Evolutionary conservation across 1,140 invertebrate genomes (phyloP), one percentile per base, ranked within the genome.

Genomic region (Lasioglossum albipes): DNA sequence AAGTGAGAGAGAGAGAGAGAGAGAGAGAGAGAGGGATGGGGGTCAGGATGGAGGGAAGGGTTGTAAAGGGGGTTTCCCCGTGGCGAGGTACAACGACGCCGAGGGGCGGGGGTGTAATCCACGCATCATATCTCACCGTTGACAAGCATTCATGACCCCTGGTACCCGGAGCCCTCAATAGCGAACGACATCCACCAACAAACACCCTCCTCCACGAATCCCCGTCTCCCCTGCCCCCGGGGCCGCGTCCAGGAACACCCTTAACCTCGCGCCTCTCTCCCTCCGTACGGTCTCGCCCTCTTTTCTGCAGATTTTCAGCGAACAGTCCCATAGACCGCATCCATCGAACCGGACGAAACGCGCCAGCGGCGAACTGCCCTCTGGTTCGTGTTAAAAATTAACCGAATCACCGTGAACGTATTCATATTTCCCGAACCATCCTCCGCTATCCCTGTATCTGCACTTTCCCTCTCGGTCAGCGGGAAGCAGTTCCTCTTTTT

Each of bases 91-190:
- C 70, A 72, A 54, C 81, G 61, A 27, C 69, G 79, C 13, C 64
- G 75, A 36, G 61, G 31, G 75, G 70, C 27, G 36, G 64, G 79
- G 75, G 85, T 54, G 87, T 89, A 89, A 90, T 90, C 87, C 88
- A 84, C 82, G 87, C 87, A 89, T 89, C 89, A 90, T 90, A 90
- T 90, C 87, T 90, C 88, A 90, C 79, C 84, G 89, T 86, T 90
- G 89, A 90, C 89, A 90, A 90, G 89, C 88, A 90, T 90, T 90
- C 89, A 90, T 84, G 87, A 89, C 87, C 87, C 87, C 81, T 83
- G 76, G 81, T 82, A 83, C 82, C 84, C 85, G 81, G 80, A 83
- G 84, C 75, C 83, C 82, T 89, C 88, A 89, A 90, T 90, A 84
- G 89, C 85, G 86, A 86, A 82, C 87, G 88, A 88, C 87, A 85